These are phyloP conservation scores for Phoenicopterus ruber DNA, from an alignment of 2,113 vertebrate genomes.

Conservation along the genomic window DNA sequence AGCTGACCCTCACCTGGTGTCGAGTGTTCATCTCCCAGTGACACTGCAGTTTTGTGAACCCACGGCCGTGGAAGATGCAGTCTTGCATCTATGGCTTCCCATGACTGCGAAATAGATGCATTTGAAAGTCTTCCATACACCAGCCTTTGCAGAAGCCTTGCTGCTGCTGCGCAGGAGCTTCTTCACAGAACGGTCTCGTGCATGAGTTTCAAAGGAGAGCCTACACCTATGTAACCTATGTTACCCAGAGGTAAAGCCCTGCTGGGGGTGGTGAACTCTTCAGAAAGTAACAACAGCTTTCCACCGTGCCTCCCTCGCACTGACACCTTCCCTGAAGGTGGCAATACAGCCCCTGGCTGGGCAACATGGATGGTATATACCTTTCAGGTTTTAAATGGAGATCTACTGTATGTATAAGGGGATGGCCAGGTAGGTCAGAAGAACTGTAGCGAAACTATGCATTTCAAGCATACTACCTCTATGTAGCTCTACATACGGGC, in stretches of 20 bases:
- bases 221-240: not conserved
- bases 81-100: not conserved
- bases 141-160: not conserved
- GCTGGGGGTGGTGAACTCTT: not conserved
- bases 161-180: not conserved
- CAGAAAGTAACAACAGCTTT: not conserved
- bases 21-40: accelerated
- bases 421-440: not conserved
- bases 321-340: not conserved
- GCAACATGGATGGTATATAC: too few relatives aligned
- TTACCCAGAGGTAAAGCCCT: not conserved
- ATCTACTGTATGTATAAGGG: not conserved
- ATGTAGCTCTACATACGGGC: not conserved
- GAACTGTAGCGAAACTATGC: not conserved
- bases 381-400: not conserved
- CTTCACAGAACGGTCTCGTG: not conserved
- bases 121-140: not conserved
- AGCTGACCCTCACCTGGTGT: not conserved
- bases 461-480: not conserved
- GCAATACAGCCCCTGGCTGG: not conserved
- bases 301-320: not conserved
- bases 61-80: not conserved
- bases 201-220: not conserved
- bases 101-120: accelerated
- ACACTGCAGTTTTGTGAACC: not conserved